Evolutionary conservation across 1,140 invertebrate genomes (phyloP).

Genomic region (Bombyx mori): DNA sequence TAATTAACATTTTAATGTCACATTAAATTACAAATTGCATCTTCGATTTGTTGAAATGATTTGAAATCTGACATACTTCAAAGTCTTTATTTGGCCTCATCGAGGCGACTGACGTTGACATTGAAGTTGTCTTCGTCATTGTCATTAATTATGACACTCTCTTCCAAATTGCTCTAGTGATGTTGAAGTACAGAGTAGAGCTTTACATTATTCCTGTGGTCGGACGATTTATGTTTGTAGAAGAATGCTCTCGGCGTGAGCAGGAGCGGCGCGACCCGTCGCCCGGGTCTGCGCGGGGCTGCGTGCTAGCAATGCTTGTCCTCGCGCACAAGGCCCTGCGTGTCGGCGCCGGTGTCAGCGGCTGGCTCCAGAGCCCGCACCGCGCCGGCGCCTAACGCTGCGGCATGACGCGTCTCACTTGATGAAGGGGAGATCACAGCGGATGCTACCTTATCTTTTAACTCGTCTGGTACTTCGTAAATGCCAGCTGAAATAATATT

Average conservation of each 20-base stretch:
- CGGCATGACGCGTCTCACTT: conserved; percentile 49
- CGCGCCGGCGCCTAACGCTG: conserved; percentile 64
- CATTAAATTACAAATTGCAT: too few species aligned
- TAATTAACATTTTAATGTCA: too few species aligned
- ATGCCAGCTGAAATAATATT: conserved; percentile 69
- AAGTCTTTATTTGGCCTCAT: too few species aligned
- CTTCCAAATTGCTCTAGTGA: too few species aligned
- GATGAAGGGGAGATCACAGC: conserved; percentile 86
- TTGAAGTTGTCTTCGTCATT: too few species aligned
- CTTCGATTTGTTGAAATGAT: too few species aligned
- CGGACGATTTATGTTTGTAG: background rate
- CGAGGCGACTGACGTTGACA: too few species aligned
- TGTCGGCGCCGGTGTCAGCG: conserved; percentile 92
- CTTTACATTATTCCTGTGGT: background rate
- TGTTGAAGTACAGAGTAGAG: too few species aligned
- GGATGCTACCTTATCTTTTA: conserved; percentile 77
- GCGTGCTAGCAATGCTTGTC: conserved; percentile 72
- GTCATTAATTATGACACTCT: too few species aligned
- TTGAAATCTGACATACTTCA: too few species aligned
- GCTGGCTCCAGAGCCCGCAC: conserved; percentile 81
- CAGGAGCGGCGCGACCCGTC: background rate
- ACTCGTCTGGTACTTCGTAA: conserved; percentile 84
- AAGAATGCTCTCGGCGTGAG: conserved; percentile 3
- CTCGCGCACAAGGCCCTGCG: conserved; percentile 90
- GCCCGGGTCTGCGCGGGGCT: conserved; percentile 1